phyloP scores from a whole-genome alignment of 1,140 invertebrate genomes.

The Sogatella furcifera region DNA sequence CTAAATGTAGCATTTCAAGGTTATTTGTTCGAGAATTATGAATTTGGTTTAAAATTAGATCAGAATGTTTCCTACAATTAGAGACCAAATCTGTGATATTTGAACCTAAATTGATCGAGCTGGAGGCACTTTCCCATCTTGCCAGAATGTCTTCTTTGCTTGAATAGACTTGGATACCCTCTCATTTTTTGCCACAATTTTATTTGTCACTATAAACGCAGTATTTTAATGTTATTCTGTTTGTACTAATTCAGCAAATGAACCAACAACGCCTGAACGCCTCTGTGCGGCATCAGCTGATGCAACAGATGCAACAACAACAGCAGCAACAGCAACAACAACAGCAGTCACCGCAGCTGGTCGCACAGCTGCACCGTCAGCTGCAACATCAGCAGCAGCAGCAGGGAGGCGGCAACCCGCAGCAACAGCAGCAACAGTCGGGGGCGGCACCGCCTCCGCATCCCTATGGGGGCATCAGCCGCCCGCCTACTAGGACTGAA shows the following conservation, averaged over 20 bases:
- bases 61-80: too few species aligned
- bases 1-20: too few species aligned
- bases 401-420: slow-evolving; percentile 23
- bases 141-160: too few species aligned
- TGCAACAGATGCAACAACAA: slow-evolving; percentile 33
- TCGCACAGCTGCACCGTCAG: slow-evolving; percentile 48
- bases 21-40: too few species aligned
- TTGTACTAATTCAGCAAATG: slow-evolving; percentile 26
- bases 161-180: too few species aligned
- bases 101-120: too few species aligned
- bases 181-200: too few species aligned
- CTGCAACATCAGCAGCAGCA: slow-evolving; percentile 31
- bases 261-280: slow-evolving; percentile 27
- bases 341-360: slow-evolving; percentile 42
- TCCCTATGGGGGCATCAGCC: slow-evolving; percentile 40
- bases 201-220: too few species aligned
- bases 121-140: too few species aligned
- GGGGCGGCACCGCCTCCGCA: slow-evolving; percentile 27
- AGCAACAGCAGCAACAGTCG: slow-evolving; percentile 32
- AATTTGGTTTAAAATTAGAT: too few species aligned
- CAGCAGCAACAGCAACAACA: slow-evolving; percentile 30
- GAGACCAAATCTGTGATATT: too few species aligned
- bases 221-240: too few species aligned
- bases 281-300: slow-evolving; percentile 32
- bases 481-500: slow-evolving; percentile 38